Base-by-base conservation (phyloP, 2,888 invertebrate genomes). In the Xestia c-nigrum region DNA sequence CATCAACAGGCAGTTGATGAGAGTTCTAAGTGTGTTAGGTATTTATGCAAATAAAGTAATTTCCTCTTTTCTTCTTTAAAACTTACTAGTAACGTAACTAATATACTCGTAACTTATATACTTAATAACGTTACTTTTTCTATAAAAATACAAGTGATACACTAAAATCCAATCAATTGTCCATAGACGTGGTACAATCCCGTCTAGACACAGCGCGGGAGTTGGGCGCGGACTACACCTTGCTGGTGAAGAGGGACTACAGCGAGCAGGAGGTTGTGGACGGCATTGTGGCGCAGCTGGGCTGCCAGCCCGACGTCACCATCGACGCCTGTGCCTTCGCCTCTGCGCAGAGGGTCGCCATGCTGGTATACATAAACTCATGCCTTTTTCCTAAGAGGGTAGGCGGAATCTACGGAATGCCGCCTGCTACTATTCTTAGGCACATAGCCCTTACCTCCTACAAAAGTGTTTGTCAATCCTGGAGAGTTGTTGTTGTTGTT, bases 281-380 rank as follows among this genome's bases (percentile, higher is more conserved):
- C 57, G 93, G 95, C 77, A 97, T 99, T 21, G 95, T 96, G 68
- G 88, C 94, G n/a, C 86, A 96, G 9, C 93, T 98, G 86, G 98
- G 98, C 0, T 95, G 92, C 16, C 93, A 95, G 79, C 98, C 98
- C 0, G 98, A 98, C 80, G 97, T 98, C 81, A 97, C 98, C 12
- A 98, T 99, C 75, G 99, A 99, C 91, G 99, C 99, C 83, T 98
- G 98, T 89, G 99, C 99, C 1, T 98, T 97, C 24, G 98, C 98
- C 87, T 95, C 98, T 4, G 98, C 98, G 71, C 97, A 98, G 74
- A 97, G 98, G 67, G 94, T 98, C 63, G 98, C 98, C 0, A 97
- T 99, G 91, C 96, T 97, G 95, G 99, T 99, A 95, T 38, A 9
- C 19, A 57, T 14, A 57, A 6, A 57, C 24, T 24, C 6, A 24